Percentiles rank a stretch among this genome's conserved stretches.
Evolutionary conservation across 2,888 invertebrate species (phyloP).

Genomic region (Nemurella pictetii): DNA sequence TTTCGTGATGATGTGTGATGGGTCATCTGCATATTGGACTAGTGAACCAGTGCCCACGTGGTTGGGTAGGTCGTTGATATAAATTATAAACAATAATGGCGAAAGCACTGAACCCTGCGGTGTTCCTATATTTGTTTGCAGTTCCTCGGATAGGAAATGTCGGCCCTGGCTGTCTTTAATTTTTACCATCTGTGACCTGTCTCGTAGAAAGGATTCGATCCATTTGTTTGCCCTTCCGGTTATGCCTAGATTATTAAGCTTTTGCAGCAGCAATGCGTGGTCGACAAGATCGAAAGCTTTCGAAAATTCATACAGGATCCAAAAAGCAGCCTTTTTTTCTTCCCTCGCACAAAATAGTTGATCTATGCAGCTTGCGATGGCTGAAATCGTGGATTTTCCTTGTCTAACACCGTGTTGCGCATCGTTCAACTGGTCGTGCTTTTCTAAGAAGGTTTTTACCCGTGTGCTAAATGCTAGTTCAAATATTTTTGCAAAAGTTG

Average conservation of each 20-base stretch:
- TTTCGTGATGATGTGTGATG: background rate
- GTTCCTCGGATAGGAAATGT: background rate
- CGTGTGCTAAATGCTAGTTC: conserved; percentile 24
- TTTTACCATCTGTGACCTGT: background rate
- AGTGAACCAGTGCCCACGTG: background rate
- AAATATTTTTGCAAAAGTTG: conserved; percentile 33
- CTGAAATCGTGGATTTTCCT: conserved; percentile 30
- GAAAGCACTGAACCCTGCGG: conserved; percentile 31
- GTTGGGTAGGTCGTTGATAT: background rate
- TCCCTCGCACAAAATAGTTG: conserved; percentile 14
- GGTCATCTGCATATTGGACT: background rate
- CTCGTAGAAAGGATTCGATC: background rate
- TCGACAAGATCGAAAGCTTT: conserved; percentile 39
- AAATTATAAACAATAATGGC: background rate
- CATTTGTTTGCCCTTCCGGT: conserved; percentile 20
- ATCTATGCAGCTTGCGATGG: conserved; percentile 3
- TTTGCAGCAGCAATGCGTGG: conserved; percentile 28
- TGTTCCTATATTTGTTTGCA: background rate
- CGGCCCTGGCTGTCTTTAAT: background rate
- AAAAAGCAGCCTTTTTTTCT: background rate
- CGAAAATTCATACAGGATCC: conserved; percentile 33
- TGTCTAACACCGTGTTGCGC: conserved; percentile 36
- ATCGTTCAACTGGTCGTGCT: conserved; percentile 8
- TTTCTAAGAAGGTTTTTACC: conserved; percentile 23
- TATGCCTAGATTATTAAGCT: conserved; percentile 25